Conservation (phyloP, 2,113 vertebrate species). For the Mustela nigripes region DNA sequence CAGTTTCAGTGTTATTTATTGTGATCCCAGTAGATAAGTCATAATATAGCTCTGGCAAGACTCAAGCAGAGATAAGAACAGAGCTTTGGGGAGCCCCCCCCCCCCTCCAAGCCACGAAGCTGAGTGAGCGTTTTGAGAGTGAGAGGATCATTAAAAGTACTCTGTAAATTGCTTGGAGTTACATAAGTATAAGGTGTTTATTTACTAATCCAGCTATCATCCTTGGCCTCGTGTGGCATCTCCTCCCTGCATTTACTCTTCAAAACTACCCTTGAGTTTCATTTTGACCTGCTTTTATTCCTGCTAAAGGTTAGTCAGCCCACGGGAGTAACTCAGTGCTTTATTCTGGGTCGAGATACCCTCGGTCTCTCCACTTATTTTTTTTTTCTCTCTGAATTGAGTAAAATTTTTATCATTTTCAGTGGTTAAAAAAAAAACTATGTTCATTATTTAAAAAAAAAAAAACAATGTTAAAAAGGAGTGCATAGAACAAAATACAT, state of each 20-base stretch:
- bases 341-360: background rate
- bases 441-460: background rate
- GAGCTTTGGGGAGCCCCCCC: background rate
- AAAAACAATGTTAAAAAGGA: background rate
- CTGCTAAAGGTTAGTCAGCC: background rate
- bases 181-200: background rate
- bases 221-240: background rate
- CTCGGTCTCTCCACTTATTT: background rate
- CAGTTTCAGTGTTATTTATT: background rate
- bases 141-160: background rate
- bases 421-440: background rate
- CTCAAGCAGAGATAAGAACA: background rate
- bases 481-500: background rate
- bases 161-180: background rate
- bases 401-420: background rate
- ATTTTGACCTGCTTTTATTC: constrained; percentile 27
- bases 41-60: background rate
- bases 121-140: background rate
- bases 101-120: background rate
- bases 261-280: background rate
- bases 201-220: background rate
- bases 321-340: background rate
- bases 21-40: background rate
- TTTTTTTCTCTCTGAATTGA: background rate
- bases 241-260: background rate